Evolutionary conservation across 2,797 vertebrate species (phyloP).

Genomic region (Calcarius lapponicus): DNA sequence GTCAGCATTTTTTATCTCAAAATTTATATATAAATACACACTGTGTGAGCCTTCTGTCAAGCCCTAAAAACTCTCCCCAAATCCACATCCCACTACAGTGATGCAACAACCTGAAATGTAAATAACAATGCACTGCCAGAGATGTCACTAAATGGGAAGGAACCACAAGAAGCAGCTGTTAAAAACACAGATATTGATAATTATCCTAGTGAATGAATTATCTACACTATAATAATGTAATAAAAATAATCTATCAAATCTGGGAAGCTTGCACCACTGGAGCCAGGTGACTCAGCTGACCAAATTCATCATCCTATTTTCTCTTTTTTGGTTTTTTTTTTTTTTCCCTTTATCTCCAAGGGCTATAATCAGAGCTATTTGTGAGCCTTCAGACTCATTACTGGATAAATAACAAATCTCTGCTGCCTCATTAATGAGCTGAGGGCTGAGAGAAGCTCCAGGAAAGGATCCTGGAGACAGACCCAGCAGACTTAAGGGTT

Average conservation of each 20-base stretch:
- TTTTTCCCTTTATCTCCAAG: background rate
- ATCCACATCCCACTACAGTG: background rate
- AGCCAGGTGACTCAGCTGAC: background rate
- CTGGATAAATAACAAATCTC: background rate
- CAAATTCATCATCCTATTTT: background rate
- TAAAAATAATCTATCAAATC: background rate
- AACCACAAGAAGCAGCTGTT: background rate
- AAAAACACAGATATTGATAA: background rate
- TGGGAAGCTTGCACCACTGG: background rate
- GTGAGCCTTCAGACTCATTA: background rate
- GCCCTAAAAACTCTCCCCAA: background rate
- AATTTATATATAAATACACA: background rate
- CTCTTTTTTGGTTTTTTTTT: background rate
- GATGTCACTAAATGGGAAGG: background rate
- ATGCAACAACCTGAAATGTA: background rate
- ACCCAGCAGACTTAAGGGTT: background rate
- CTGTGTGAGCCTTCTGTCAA: background rate
- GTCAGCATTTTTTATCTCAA: background rate
- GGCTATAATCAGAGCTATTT: background rate
- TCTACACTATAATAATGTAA: accelerated
- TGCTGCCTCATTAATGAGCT: background rate
- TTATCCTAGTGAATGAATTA: background rate
- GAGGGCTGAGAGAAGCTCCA: background rate
- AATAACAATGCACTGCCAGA: background rate
- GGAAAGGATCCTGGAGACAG: background rate